These are phyloP conservation scores for Crotalus horridus DNA, from an alignment of 2,113 vertebrate species.

Conservation along the genomic window DNA sequence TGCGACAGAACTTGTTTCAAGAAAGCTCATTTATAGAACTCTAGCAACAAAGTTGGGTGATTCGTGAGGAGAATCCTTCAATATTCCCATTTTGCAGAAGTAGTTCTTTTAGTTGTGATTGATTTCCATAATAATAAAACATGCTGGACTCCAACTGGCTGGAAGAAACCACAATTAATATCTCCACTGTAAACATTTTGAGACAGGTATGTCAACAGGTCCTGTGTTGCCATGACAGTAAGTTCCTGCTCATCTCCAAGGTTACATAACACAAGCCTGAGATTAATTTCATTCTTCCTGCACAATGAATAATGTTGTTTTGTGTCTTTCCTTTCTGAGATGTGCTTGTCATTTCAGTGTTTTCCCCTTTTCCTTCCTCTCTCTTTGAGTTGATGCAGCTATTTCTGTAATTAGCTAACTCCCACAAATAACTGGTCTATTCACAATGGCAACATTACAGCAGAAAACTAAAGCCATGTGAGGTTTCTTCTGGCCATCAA, in stretches of 20 bases:
- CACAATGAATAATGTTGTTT: not conserved
- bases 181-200: not conserved
- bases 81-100: not conserved
- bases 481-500: not conserved
- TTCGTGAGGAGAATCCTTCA: not conserved
- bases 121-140: not conserved
- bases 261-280: slow-evolving; percentile 4
- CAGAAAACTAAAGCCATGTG: not conserved
- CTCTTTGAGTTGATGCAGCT: not conserved
- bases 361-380: not conserved
- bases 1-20: not conserved
- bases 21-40: not conserved
- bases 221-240: slow-evolving; percentile 18
- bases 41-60: rapidly evolving
- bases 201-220: slow-evolving; percentile 17
- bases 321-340: not conserved
- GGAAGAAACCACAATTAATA: not conserved
- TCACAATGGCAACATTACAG: not conserved
- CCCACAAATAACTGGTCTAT: not conserved
- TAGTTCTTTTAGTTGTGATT: not conserved
- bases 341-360: not conserved
- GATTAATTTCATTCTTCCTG: not conserved
- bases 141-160: not conserved
- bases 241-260: not conserved
- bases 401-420: not conserved